Base-by-base conservation (phyloP, 2,113 vertebrate genomes). In the Leiothrix lutea region DNA sequence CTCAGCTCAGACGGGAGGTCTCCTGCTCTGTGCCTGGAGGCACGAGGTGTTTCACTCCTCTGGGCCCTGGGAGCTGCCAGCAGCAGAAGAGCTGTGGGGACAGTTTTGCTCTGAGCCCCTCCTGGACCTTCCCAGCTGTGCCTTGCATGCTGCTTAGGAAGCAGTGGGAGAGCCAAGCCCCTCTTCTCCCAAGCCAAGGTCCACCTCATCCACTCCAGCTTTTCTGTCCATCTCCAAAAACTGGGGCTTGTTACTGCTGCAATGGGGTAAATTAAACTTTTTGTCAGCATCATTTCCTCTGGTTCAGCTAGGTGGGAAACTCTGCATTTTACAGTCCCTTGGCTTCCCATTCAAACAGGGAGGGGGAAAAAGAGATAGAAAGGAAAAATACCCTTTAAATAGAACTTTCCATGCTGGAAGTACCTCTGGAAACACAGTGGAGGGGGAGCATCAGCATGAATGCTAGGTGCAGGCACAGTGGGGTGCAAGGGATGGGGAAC, bases 321-420 rank as follows among this genome's bases (percentile, higher is more conserved):
- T 67, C 23, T 83, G 67, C 66, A 38, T 83, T 94, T 97, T 95
- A 92, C 64, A 90, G 80, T 26, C 53, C 77, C 48, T 92, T 93
- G 73, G 86, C 75, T 88, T 95, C 65, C 86, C 44, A 73, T 85
- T 84, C 51, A 42, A 92, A 88, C 65, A 1, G 2, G 26, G 25
- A 9, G 1, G 2, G 1, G 11, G 12, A 18, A 4, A 6, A 12
- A 17, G 14, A 26, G 8, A 24, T 14, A 72, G 35, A 77, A 47
- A 44, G 79, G 72, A 44, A 94, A 95, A 96, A 85, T 71, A 56
- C 21, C 57, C 65, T 97, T 97, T 85, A 97, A 95, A 92, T 96
- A 96, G 95, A 97, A 97, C 35, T 94, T 97, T 97, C 97, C 97
- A 79, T 91, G 51, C 94, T 97, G 96, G 96, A 97, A 86, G 22